Conservation (phyloP, 2,113 vertebrate species). For the cattle (Bos taurus) region DNA sequence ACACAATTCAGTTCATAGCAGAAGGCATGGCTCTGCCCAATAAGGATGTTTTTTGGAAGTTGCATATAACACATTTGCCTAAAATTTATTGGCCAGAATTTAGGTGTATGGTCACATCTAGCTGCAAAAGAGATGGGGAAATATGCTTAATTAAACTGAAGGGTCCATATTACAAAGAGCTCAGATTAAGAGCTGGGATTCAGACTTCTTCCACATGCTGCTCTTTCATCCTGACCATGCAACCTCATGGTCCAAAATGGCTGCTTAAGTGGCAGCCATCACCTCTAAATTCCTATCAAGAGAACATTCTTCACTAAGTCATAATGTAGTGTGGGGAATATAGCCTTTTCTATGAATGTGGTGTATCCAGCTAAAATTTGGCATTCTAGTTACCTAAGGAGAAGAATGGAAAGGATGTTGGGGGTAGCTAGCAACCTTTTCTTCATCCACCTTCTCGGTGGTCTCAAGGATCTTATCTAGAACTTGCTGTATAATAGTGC, state of each 20-base stretch:
- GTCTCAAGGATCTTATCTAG: background rate
- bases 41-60: background rate
- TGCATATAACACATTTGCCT: background rate
- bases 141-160: background rate
- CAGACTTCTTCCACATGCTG: background rate
- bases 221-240: background rate
- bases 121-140: background rate
- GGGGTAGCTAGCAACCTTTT: background rate
- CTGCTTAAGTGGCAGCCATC: background rate
- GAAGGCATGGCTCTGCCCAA: background rate
- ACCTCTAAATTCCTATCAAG: background rate
- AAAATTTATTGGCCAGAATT: background rate
- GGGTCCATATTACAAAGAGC: fast-evolving
- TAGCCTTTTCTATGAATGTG: background rate
- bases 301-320: background rate
- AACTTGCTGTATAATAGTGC: fast-evolving
- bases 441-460: background rate
- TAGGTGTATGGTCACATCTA: background rate
- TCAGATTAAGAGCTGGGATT: background rate
- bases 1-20: background rate
- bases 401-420: background rate
- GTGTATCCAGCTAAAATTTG: background rate
- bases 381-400: background rate
- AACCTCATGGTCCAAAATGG: background rate
- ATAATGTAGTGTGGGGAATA: background rate